These are phyloP conservation scores for Hipposideros larvatus DNA, from an alignment of 2,797 vertebrate species.

Conservation along the genomic window DNA sequence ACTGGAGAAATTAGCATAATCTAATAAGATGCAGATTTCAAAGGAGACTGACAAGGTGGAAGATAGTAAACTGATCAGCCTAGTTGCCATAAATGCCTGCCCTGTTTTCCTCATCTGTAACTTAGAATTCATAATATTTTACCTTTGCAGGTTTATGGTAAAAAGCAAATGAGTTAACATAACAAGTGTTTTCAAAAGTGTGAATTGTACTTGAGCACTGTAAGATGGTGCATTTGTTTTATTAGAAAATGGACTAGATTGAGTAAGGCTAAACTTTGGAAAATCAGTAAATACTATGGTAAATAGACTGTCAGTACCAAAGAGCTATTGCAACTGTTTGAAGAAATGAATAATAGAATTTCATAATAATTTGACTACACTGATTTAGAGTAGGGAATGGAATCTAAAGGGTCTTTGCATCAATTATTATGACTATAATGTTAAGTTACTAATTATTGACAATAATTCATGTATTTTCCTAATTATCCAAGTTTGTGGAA, in stretches of 20 bases:
- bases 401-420: not conserved
- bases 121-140: not conserved
- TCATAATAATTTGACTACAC: not conserved
- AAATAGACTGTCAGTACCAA: not conserved
- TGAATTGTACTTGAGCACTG: not conserved
- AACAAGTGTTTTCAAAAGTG: conserved; percentile 12
- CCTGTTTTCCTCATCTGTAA: not conserved
- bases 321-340: not conserved
- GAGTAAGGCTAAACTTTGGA: not conserved
- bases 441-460: not conserved
- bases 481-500: not conserved
- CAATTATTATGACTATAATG: not conserved
- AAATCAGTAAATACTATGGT: not conserved
- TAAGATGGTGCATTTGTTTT: not conserved
- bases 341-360: not conserved
- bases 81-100: not conserved
- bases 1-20: not conserved
- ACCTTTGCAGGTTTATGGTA: not conserved
- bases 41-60: not conserved
- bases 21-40: not conserved
- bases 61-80: not conserved
- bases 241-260: not conserved
- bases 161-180: not conserved
- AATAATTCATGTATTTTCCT: not conserved
- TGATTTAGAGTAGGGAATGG: not conserved